These are phyloP conservation scores for Nothobranchius kuhntae DNA, from an alignment of 2,113 vertebrate species.

Conservation along the genomic window DNA sequence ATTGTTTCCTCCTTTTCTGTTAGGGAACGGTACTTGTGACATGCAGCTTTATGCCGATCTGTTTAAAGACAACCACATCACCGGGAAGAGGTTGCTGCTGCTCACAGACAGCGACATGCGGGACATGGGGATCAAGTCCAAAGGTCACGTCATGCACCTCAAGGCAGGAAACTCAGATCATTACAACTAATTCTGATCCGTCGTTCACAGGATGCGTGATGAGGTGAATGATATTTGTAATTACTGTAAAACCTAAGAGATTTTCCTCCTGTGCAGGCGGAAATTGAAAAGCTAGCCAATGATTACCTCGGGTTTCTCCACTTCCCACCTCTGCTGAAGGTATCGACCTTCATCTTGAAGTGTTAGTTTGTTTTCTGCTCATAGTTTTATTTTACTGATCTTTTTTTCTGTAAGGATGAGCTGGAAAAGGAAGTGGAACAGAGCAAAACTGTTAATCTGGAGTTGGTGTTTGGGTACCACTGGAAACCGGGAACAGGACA, in stretches of 20 bases:
- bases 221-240: constrained; percentile 5
- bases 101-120: constrained; percentile 91
- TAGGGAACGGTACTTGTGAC: constrained; percentile 83
- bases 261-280: constrained; percentile 79
- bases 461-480: constrained; percentile 97
- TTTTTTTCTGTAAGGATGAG: constrained; percentile 78
- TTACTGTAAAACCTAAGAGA: not conserved
- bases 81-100: constrained; percentile 89
- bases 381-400: not conserved
- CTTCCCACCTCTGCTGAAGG: constrained; percentile 96
- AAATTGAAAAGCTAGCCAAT: constrained; percentile 92
- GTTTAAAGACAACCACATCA: constrained; percentile 97
- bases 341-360: constrained; percentile 15
- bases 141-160: constrained; percentile 95
- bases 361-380: constrained; percentile 3
- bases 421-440: constrained; percentile 82
- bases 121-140: constrained; percentile 94
- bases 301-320: constrained; percentile 95
- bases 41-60: constrained; percentile 89
- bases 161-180: constrained; percentile 82
- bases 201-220: not conserved
- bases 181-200: not conserved
- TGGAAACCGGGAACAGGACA: constrained; percentile 89
- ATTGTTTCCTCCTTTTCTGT: constrained; percentile 2
- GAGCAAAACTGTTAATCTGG: constrained; percentile 89